phyloP scores from a whole-genome alignment of 2,113 vertebrate species.

The Fukomys damarensis region DNA sequence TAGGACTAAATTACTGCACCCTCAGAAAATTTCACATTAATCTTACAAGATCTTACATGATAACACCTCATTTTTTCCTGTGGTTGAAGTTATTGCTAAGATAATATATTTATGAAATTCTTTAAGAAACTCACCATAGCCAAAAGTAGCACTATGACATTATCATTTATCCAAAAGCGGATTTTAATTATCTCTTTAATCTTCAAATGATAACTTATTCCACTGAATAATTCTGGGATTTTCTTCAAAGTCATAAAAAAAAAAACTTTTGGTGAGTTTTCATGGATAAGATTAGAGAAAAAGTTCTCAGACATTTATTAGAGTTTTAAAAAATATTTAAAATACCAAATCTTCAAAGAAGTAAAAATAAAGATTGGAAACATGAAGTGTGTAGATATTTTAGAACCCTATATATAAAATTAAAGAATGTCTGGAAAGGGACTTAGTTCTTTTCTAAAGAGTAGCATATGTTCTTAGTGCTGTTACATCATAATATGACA shows the following conservation, averaged over 20 bases:
- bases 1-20: not conserved
- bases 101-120: slow-evolving; percentile 62
- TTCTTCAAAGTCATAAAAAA: slow-evolving; percentile 76
- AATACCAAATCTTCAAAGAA: slow-evolving; percentile 56
- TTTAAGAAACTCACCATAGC: slow-evolving; percentile 52
- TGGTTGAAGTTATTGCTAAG: slow-evolving; percentile 51
- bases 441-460: not conserved
- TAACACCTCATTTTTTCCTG: slow-evolving; percentile 37
- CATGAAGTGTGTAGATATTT: slow-evolving; percentile 47
- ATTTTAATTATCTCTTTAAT: slow-evolving; percentile 74
- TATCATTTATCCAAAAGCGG: slow-evolving; percentile 59
- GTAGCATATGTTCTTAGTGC: not conserved
- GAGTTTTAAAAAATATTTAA: slow-evolving; percentile 67
- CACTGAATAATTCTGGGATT: slow-evolving; percentile 63
- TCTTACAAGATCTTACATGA: slow-evolving; percentile 47
- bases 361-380: slow-evolving; percentile 69
- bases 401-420: slow-evolving; percentile 19
- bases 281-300: slow-evolving; percentile 68
- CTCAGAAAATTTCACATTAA: slow-evolving; percentile 60
- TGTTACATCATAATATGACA: slow-evolving; percentile 1
- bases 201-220: slow-evolving; percentile 74
- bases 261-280: slow-evolving; percentile 59
- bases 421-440: slow-evolving; percentile 54
- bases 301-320: slow-evolving; percentile 3
- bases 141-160: slow-evolving; percentile 60